A percentile compares a stretch with the other conserved stretches of the same genome.
phyloP scores from a whole-genome alignment of 2,888 invertebrate species.

The Syrphus vitripennis region DNA sequence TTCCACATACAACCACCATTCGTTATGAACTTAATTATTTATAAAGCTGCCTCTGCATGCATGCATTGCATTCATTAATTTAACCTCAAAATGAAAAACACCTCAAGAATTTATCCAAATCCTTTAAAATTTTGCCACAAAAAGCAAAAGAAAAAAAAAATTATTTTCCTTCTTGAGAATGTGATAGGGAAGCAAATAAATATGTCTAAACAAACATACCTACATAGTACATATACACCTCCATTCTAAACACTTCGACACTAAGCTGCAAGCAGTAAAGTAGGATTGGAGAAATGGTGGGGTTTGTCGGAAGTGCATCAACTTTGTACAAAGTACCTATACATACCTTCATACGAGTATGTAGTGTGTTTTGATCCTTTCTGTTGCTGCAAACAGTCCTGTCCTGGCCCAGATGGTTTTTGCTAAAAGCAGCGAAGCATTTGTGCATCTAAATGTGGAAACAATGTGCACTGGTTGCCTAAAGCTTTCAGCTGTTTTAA shows the following conservation, averaged over 20 bases:
- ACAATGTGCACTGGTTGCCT: conserved; percentile 34
- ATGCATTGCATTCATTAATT: not conserved
- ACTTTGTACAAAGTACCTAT: not conserved
- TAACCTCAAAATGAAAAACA: conserved; percentile 15
- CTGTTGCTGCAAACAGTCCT: not conserved
- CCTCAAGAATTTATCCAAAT: conserved; percentile 33
- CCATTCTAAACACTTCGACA: not conserved
- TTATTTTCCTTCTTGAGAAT: conserved; percentile 17
- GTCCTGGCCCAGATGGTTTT: conserved; percentile 34
- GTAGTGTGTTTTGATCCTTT: not conserved
- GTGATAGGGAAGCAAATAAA: conserved; percentile 13
- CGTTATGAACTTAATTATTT: not conserved
- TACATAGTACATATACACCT: not conserved
- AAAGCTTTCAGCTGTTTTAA: conserved; percentile 67
- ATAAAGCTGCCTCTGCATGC: not conserved
- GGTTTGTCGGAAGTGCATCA: not conserved
- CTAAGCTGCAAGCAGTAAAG: conserved; percentile 17
- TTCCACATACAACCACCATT: not conserved
- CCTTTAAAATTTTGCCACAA: not conserved
- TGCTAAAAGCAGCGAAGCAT: conserved; percentile 39
- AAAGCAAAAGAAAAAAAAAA: not conserved
- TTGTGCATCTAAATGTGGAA: conserved; percentile 43
- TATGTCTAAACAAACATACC: not conserved
- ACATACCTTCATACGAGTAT: not conserved
- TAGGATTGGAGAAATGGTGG: not conserved